phyloP scores from a whole-genome alignment of 2,888 invertebrate species.

The Tetheella fluctuosa region DNA sequence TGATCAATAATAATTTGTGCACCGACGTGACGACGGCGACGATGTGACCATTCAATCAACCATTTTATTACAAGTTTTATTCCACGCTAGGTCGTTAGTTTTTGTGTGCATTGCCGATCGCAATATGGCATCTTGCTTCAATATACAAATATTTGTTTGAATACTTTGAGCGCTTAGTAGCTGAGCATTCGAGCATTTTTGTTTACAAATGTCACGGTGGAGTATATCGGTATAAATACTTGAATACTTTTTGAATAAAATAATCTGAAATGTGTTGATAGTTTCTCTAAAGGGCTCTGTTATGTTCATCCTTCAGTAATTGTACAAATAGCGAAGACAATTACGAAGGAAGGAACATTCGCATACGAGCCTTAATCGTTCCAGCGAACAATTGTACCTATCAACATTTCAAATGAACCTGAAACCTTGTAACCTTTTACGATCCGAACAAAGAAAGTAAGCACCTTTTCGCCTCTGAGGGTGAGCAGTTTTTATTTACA shows the following conservation, averaged over 20 bases:
- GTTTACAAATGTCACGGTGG: neutral
- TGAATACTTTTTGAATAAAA: too few species aligned
- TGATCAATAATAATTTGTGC: neutral
- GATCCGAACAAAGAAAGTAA: neutral
- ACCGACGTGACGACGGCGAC: neutral
- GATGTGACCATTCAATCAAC: constrained; percentile 6
- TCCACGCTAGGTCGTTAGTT: neutral
- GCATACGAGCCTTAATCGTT: neutral
- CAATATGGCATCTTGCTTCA: constrained; percentile 9
- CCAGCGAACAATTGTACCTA: neutral
- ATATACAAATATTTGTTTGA: constrained; percentile 3
- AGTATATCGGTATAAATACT: neutral
- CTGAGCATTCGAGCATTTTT: neutral
- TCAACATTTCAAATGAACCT: neutral
- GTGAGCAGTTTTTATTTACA: constrained; percentile 4
- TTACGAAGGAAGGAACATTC: neutral
- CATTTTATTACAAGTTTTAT: constrained; percentile 8
- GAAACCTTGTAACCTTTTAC: neutral
- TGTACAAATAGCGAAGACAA: neutral
- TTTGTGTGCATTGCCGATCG: constrained; percentile 1
- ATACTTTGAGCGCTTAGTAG: neutral
- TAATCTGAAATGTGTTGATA: neutral
- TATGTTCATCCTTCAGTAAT: neutral
- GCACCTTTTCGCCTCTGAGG: neutral
- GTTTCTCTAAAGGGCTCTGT: neutral